phyloP scores from a whole-genome alignment of 1,140 invertebrate species.

The Thaumetopoea pityocampa region DNA sequence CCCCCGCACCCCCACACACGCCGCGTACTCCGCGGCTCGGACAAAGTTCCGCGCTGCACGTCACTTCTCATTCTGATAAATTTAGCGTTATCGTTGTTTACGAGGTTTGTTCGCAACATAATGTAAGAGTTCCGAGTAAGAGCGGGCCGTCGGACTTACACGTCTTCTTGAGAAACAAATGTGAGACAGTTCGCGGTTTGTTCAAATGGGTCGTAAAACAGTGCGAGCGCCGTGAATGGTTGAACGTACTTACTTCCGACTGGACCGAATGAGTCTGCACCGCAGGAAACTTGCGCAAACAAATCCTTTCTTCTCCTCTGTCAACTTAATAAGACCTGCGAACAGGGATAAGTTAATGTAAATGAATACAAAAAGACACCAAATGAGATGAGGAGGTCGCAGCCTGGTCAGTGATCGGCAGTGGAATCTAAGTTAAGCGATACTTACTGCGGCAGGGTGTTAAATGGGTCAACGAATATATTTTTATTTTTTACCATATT shows the following conservation, averaged over 20 bases:
- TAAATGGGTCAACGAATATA: too few relatives aligned
- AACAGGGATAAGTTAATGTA: constrained; percentile 9
- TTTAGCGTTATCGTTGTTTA: constrained; percentile 20
- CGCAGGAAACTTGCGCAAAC: constrained; percentile 27
- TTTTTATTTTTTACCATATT: too few relatives aligned
- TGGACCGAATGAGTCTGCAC: constrained; percentile 25
- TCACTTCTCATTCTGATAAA: constrained; percentile 16
- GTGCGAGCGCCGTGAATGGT: constrained; percentile 3
- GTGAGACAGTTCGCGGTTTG: constrained; percentile 5
- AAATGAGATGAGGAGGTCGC: too few relatives aligned
- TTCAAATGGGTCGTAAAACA: constrained; percentile 2
- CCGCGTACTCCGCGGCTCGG: too few relatives aligned
- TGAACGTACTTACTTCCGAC: constrained; percentile 35
- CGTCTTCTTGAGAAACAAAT: constrained; percentile 19
- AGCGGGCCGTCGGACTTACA: too few relatives aligned
- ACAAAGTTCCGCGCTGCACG: constrained; percentile 14
- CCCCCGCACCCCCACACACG: too few relatives aligned
- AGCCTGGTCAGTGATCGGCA: too few relatives aligned
- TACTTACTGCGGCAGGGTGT: too few relatives aligned
- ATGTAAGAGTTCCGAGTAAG: constrained; percentile 10
- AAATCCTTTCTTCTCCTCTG: constrained; percentile 18
- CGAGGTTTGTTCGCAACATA: constrained; percentile 17
- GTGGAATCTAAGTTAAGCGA: too few relatives aligned
- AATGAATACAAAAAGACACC: constrained; percentile 4
- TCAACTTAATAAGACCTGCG: constrained; percentile 28